These are phyloP conservation scores for Pontoporia blainvillei DNA, from an alignment of 2,113 vertebrate genomes.

Conservation along the genomic window DNA sequence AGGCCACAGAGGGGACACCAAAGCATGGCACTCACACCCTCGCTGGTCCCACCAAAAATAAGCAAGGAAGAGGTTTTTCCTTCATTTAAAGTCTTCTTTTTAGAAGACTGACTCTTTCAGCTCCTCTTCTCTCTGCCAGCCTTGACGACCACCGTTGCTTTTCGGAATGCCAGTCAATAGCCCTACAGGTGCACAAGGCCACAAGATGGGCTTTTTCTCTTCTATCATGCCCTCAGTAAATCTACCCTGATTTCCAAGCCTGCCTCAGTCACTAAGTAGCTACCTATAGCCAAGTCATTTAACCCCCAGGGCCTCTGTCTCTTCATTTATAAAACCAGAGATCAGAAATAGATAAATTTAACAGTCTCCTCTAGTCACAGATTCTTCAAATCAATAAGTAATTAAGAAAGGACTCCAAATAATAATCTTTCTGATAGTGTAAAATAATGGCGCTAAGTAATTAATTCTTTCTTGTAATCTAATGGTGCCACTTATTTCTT, in stretches of 20 bases:
- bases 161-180: background rate
- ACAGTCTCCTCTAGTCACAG: background rate
- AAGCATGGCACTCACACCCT: background rate
- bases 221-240: background rate
- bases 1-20: background rate
- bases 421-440: conserved; percentile 6
- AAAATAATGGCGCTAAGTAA: conserved; percentile 10
- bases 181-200: background rate
- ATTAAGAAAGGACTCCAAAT: conserved; percentile 34
- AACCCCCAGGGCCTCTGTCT: background rate
- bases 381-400: conserved; percentile 46
- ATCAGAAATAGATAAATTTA: background rate
- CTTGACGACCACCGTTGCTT: background rate
- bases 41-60: background rate
- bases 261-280: background rate
- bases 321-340: conserved; percentile 26
- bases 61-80: background rate
- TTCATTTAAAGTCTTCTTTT: background rate
- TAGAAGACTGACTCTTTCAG: background rate
- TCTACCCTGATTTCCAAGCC: background rate
- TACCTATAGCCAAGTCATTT: background rate
- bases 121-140: background rate
- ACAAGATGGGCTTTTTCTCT: background rate
- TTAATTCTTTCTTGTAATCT: conserved; percentile 32
- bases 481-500: conserved; percentile 38